These are phyloP conservation scores for Chironomus riparius DNA, from an alignment of 2,888 invertebrate genomes.

Conservation along the genomic window DNA sequence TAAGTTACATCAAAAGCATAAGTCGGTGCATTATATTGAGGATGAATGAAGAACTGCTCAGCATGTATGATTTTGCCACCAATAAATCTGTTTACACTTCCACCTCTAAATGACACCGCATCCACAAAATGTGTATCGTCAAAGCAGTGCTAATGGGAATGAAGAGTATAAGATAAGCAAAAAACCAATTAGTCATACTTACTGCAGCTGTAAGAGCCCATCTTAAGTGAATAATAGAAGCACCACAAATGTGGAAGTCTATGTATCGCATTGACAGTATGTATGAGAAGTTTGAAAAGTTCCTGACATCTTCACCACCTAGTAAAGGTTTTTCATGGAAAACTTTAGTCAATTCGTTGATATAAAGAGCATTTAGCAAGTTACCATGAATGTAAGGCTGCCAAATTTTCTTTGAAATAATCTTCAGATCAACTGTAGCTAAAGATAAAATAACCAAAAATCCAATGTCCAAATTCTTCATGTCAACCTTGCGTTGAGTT, in stretches of 20 bases:
- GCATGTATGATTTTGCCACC: conserved; percentile 16
- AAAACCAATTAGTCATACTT: neutral
- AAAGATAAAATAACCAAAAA: neutral
- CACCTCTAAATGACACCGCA: conserved; percentile 6
- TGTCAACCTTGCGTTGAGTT: neutral
- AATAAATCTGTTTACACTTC: neutral
- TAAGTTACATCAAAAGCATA: conserved; percentile 16
- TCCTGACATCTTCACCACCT: conserved; percentile 4
- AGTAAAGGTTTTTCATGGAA: neutral
- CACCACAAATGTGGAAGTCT: conserved; percentile 13
- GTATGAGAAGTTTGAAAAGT: conserved; percentile 13
- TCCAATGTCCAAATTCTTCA: neutral
- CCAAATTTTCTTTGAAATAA: neutral
- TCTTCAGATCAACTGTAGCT: too few relatives aligned
- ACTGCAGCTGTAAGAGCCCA: conserved; percentile 11
- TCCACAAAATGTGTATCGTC: neutral
- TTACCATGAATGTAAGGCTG: neutral
- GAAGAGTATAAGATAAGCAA: neutral
- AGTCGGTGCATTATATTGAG: neutral
- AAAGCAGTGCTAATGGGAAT: neutral
- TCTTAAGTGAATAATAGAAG: neutral
- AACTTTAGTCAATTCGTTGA: too few relatives aligned
- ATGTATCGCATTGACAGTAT: conserved; percentile 6
- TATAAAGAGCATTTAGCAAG: neutral
- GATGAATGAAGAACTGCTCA: conserved; percentile 14